Conservation (phyloP, 2,888 invertebrate genomes). For the Caenorhabditis afra region DNA sequence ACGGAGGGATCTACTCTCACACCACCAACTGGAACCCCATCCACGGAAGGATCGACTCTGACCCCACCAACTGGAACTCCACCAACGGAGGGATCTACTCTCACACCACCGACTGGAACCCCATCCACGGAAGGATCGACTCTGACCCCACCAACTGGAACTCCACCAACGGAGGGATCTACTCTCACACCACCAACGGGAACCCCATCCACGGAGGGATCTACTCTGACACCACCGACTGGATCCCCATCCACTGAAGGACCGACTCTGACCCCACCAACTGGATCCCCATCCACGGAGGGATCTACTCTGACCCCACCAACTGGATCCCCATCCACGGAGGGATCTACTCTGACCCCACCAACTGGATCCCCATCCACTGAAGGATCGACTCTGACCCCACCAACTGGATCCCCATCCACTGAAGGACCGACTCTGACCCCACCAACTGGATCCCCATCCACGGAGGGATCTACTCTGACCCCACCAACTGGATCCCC, state of each 20-base stretch:
- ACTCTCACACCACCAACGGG: conserved; percentile 21
- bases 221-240: conserved; percentile 10
- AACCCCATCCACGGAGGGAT: neutral
- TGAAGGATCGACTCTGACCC: neutral
- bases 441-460: conserved; percentile 8
- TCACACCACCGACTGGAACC: neutral
- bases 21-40: neutral
- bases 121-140: neutral
- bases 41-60: neutral
- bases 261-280: conserved; percentile 1
- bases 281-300: neutral
- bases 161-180: neutral
- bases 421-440: neutral
- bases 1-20: neutral
- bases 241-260: neutral
- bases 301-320: neutral
- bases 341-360: conserved; percentile 1
- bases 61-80: conserved; percentile 4
- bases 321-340: neutral
- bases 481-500: conserved; percentile 19
- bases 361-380: conserved; percentile 2
- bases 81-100: neutral
- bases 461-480: neutral
- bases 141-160: neutral
- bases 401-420: conserved; percentile 20